Conservation (phyloP, 2,797 vertebrate genomes). For the Cuniculus paca region DNA sequence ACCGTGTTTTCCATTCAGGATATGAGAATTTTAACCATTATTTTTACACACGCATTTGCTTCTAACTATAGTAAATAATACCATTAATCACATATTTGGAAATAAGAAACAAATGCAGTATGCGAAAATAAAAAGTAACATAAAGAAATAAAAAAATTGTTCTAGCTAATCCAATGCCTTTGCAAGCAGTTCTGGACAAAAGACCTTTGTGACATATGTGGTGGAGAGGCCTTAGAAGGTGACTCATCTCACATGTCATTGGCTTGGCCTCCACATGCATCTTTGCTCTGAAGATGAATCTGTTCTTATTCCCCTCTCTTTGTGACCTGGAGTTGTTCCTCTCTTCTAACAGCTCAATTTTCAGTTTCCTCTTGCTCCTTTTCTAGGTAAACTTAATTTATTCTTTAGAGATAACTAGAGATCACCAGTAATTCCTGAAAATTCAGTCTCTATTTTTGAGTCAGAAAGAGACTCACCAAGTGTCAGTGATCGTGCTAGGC, state of each 20-base stretch:
- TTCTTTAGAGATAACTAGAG: neutral
- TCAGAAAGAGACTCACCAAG: neutral
- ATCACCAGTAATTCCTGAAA: neutral
- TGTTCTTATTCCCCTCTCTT: neutral
- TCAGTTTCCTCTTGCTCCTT: neutral
- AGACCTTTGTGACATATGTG: neutral
- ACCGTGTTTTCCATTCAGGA: neutral
- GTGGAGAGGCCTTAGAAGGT: neutral
- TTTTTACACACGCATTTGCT: neutral
- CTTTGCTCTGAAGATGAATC: neutral
- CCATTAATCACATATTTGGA: neutral
- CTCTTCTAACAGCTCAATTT: neutral
- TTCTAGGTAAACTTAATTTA: neutral
- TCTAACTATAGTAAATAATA: neutral
- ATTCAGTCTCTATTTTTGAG: neutral
- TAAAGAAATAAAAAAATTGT: slow-evolving; percentile 10
- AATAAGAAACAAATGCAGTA: neutral
- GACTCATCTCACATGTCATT: neutral
- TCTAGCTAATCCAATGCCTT: neutral
- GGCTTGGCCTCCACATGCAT: neutral
- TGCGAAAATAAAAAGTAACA: neutral
- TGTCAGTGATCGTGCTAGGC: neutral
- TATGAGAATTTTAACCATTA: neutral
- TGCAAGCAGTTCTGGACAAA: neutral
- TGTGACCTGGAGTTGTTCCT: neutral